phyloP scores from a whole-genome alignment of 2,888 invertebrate species.

The Holacanthella duospinosa region DNA sequence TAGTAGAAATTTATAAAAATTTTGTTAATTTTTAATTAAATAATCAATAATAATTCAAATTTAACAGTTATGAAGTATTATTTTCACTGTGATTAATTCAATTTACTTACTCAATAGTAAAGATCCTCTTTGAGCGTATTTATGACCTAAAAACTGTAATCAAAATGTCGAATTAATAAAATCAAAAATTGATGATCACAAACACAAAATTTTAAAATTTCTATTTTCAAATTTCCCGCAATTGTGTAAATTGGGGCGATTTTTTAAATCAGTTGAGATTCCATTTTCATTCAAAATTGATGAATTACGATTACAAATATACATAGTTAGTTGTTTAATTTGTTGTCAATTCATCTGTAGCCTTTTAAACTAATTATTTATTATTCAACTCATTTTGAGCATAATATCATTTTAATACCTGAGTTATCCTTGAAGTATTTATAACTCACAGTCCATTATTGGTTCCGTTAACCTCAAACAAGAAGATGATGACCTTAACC shows the following conservation, averaged over 20 bases:
- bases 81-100: background rate
- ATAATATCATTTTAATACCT: too few species aligned
- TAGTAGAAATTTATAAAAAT: background rate
- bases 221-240: background rate
- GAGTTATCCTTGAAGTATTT: too few species aligned
- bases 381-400: too few species aligned
- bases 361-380: background rate
- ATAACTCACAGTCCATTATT: too few species aligned
- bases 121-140: background rate
- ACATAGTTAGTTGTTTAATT: too few species aligned
- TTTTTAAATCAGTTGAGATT: too few species aligned
- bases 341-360: too few species aligned
- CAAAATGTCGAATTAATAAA: background rate
- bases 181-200: background rate
- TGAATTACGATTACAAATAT: too few species aligned
- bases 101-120: background rate
- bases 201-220: background rate
- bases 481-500: too few species aligned
- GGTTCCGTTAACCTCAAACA: too few species aligned
- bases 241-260: background rate
- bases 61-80: too few species aligned
- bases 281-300: too few species aligned
- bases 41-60: background rate
- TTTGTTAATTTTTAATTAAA: background rate
- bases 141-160: background rate